Evolutionary conservation across 2,797 vertebrate genomes (phyloP).

Genomic region (Acestrorhynchus altus): DNA sequence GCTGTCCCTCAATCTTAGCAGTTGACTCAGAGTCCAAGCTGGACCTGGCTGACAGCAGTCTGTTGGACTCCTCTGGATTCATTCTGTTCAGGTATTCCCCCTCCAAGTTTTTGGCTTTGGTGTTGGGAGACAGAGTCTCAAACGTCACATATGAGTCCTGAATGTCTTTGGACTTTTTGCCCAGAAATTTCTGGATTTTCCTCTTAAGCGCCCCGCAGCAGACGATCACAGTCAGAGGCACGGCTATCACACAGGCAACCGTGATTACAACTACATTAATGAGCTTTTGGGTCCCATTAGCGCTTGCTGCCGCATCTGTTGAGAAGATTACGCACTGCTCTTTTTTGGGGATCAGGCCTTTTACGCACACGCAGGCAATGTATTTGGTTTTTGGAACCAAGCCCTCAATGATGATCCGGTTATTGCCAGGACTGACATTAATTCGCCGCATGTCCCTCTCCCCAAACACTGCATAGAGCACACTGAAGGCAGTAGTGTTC

Average conservation of each 20-base stretch:
- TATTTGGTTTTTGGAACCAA: conserved; percentile 94
- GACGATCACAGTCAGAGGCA: conserved; percentile 93
- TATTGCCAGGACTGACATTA: conserved; percentile 86
- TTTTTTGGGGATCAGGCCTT: conserved; percentile 89
- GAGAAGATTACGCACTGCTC: conserved; percentile 98
- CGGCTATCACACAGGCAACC: conserved; percentile 90
- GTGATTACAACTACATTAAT: conserved; percentile 97
- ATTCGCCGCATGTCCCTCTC: conserved; percentile 91
- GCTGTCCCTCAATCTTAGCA: conserved; percentile 84
- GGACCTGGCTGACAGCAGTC: conserved; percentile 90
- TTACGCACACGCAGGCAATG: conserved; percentile 90
- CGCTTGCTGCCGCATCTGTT: conserved; percentile 89
- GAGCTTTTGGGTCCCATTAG: conserved; percentile 91
- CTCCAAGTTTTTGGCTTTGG: conserved; percentile 82
- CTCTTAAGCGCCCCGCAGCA: conserved; percentile 92
- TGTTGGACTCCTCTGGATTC: conserved; percentile 89
- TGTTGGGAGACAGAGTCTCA: conserved; percentile 85
- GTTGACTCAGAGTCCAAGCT: conserved; percentile 91
- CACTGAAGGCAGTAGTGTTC: conserved; percentile 87
- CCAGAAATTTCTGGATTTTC: conserved; percentile 86
- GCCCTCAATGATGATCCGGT: conserved; percentile 85
- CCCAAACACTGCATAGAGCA: conserved; percentile 92
- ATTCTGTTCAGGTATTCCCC: conserved; percentile 84
- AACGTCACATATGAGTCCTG: conserved; percentile 90
- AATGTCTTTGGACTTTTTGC: conserved; percentile 83